Conservation (phyloP, 64 coral and sea anemone species). For the Orbicella faveolata region DNA sequence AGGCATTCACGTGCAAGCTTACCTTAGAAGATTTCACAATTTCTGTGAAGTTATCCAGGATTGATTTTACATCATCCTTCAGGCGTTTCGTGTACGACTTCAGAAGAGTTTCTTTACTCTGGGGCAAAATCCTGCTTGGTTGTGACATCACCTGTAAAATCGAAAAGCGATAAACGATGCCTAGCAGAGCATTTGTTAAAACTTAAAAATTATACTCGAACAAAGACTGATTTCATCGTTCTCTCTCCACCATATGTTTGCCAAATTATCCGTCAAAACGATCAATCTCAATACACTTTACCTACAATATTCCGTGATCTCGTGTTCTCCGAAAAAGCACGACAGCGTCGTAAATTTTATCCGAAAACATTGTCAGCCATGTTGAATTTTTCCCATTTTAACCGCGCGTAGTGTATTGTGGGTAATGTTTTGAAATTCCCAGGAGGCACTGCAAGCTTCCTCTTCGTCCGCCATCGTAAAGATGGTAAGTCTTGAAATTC, state of each 20-base stretch:
- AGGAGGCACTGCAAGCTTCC: conserved; percentile 34
- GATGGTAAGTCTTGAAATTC: conserved; percentile 69
- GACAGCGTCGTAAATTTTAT: neutral
- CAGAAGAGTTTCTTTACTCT: conserved; percentile 94
- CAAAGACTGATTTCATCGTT: no score
- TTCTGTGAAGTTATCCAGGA: conserved; percentile 99
- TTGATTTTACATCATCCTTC: conserved; percentile 97
- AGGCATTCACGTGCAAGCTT: neutral
- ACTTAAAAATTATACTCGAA: no score
- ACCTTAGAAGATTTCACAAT: conserved; percentile 98
- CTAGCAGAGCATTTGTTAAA: no score
- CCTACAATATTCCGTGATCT: neutral
- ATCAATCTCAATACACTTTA: neutral
- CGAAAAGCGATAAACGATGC: neutral
- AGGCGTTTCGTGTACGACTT: conserved; percentile 99
- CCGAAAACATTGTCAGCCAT: conserved; percentile 37
- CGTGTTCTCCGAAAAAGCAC: neutral
- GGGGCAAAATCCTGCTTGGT: conserved; percentile 69
- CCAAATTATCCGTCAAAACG: no score
- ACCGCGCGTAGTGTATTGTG: conserved; percentile 44
- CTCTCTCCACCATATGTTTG: no score
- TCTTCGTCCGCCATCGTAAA: conserved; percentile 83
- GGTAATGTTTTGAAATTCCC: conserved; percentile 55
- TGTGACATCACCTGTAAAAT: conserved; percentile 66
- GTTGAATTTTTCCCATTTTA: neutral